Evolutionary conservation across 2,797 vertebrate genomes (phyloP).

Genomic region (Steatocranus sp.): DNA sequence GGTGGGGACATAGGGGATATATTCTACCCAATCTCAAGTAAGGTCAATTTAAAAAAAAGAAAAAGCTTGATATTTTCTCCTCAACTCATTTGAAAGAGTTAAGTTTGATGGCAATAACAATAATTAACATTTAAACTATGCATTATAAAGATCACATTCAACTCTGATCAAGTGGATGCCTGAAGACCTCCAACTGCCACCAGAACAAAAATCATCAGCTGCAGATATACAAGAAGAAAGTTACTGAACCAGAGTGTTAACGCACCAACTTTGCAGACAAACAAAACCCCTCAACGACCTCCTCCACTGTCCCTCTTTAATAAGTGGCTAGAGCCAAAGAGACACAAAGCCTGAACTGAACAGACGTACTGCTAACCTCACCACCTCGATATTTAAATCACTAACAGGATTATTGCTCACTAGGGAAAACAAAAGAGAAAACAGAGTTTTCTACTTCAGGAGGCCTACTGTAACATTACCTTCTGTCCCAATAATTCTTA

Average conservation of each 20-base stretch:
- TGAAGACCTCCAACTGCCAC: neutral
- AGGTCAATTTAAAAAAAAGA: neutral
- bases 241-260: neutral
- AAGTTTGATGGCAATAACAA: neutral
- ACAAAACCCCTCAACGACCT: neutral
- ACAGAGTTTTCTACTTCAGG: neutral
- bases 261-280: neutral
- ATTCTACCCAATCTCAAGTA: neutral
- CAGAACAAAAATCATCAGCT: neutral
- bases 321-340: neutral
- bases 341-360: neutral
- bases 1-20: neutral
- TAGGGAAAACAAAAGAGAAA: conserved; percentile 6
- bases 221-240: neutral
- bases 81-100: neutral
- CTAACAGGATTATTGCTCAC: conserved; percentile 33
- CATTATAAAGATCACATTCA: neutral
- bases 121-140: neutral
- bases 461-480: neutral
- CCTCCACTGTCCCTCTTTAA: neutral
- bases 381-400: neutral
- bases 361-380: neutral
- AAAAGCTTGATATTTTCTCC: neutral
- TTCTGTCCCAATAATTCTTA: neutral
- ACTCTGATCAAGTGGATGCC: neutral